Base-by-base conservation (phyloP, 2,113 vertebrate species). In the Phoenicopterus ruber region DNA sequence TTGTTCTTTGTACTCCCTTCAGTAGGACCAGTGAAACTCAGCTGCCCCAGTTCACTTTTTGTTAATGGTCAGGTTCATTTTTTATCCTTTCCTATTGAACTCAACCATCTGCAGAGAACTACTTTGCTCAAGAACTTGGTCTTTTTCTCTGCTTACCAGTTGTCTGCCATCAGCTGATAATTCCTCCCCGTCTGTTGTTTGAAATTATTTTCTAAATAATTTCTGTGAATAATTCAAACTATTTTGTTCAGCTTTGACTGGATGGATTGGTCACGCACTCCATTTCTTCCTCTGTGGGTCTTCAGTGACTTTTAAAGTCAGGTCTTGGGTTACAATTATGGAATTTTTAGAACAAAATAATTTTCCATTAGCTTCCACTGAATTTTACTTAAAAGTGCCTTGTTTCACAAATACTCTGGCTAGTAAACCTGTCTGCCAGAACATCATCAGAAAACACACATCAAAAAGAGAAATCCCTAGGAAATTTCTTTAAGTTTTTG, bases 81-180 rank as follows among this genome's bases (percentile, higher is more conserved):
- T 92, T 94, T 78, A 69, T 71, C 46, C 44, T 86, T 92, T 93
- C 73, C 46, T 92, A 36, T 14, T 65, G 86, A 94, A 84, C 36
- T 9, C 46, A 76, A 71, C 82, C 77, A 93, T 72, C 80, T 94
- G 73, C 57, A 89, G 61, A 78, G 70, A 93, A 76, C 61, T 91
- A 26, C 83, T 94, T 86, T 89, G 63, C 57, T 91, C 77, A 79
- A 79, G 81, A 94, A 84, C 49, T 76, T 85, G 62, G 73, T 94
- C 83, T 69, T 47, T 72, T 77, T 58, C 65, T 88, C 84, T 82
- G 76, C 80, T 90, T 73, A 69, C 46, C 1, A 2, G 40, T 94
- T 91, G 66, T 85, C 90, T 93, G 88, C 86, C 63, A 89, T 93
- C 78, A 87, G 58, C 77, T 82, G 78, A 66, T 91, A 88, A 94